These are phyloP conservation scores for Aeoliscus strigatus DNA, from an alignment of 2,797 vertebrate genomes.

Conservation along the genomic window DNA sequence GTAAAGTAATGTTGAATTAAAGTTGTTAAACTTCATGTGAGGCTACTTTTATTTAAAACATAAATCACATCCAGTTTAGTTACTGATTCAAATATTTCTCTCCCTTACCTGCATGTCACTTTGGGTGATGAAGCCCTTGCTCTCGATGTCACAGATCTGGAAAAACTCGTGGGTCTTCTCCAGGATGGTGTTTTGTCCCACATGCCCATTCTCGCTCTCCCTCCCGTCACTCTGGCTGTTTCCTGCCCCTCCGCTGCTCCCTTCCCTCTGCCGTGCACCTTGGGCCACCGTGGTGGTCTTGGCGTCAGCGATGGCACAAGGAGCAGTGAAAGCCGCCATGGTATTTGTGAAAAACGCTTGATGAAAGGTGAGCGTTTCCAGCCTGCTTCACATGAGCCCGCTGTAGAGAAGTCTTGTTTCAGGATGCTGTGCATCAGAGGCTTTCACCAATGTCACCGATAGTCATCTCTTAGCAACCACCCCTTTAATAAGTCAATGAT, in stretches of 20 bases:
- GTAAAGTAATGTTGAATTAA: too few species aligned
- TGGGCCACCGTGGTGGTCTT: slow-evolving; percentile 8
- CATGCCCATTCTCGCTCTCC: slow-evolving; percentile 16
- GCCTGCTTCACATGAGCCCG: slow-evolving; percentile 57
- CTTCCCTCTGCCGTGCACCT: slow-evolving; percentile 28
- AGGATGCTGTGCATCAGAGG: slow-evolving; percentile 61
- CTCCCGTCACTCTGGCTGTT: slow-evolving; percentile 26
- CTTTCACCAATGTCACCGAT: slow-evolving; percentile 52
- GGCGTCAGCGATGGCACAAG: slow-evolving; percentile 8
- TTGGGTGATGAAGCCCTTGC: slow-evolving; percentile 86
- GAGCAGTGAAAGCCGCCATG: slow-evolving; percentile 67
- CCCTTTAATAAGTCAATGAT: slow-evolving; percentile 73
- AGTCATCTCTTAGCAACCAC: slow-evolving; percentile 76
- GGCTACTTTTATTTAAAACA: too few species aligned
- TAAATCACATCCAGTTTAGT: too few species aligned
- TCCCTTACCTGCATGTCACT: slow-evolving; percentile 87
- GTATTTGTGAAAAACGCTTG: slow-evolving; percentile 2
- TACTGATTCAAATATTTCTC: too few species aligned
- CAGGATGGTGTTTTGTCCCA: slow-evolving; percentile 64
- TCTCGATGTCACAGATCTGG: slow-evolving; percentile 86
- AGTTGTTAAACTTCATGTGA: too few species aligned
- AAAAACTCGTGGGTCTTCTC: slow-evolving; percentile 89
- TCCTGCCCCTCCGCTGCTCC: neutral
- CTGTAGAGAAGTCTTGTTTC: slow-evolving; percentile 45
- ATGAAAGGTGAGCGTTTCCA: neutral